Evolutionary conservation across 2,113 vertebrate species (phyloP), one percentile per base, ranked within the genome.

Genomic region (Varanus komodoensis): DNA sequence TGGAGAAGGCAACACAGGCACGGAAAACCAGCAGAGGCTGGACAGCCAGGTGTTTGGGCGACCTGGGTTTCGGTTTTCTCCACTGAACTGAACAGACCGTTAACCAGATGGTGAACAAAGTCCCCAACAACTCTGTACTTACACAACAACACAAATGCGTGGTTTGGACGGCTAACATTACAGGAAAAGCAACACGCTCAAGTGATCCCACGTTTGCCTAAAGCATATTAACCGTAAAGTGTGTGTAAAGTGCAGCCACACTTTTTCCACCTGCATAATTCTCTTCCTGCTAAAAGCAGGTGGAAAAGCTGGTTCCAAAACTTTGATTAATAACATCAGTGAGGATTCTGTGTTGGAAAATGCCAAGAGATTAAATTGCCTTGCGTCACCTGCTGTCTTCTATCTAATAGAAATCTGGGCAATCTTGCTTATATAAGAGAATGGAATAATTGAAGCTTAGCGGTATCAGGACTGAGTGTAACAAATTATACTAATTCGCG

Each of bases 251-350:
- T 3, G 94, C 90, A 54, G 74, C 93, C 82, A 92, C 89, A 94
- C 89, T 84, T 84, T 94, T 88, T 92, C 85, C 89, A 77, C 91
- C 90, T 91, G n/a, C 69, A 87, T 34, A 78, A 81, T 91, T 95
- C 92, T 57, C 74, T 96, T 95, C 90, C 19, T 91, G 79, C 90
- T 94, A 91, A 92, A 92, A 93, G 93, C 95, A 92, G 88, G 75
- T 92, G 75, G 92, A 0, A 71, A 92, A 95, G 87, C 92, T 92
- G 85, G 79, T 93, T 94, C 89, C 89, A 91, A 80, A 92, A 88
- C 86, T 88, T 92, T 95, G 94, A 96, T 95, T 96, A 95, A 95
- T 94, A 95, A 93, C 27, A 95, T 77, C 89, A 87, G 91, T 88
- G 82, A 95, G 86, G 71, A 61, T 82, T 95, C 67, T 90, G 87